Evolutionary conservation across 2,113 vertebrate genomes (phyloP), one percentile per base, ranked within the genome.

Genomic region (Brachypteracias leptosomus): DNA sequence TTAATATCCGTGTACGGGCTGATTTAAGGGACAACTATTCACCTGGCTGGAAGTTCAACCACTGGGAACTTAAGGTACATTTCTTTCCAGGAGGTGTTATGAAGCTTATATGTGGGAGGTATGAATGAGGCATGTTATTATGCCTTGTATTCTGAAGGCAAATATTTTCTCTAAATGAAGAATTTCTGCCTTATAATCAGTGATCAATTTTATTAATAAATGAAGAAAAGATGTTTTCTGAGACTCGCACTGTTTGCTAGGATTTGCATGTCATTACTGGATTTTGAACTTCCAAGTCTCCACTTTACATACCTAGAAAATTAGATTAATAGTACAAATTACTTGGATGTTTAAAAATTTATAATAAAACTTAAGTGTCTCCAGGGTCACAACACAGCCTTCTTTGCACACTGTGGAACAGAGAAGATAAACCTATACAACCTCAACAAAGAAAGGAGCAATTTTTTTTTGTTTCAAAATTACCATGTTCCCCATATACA

Each of bases 11-110:
- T 47, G 99, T 98, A 19, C 98, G 98, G 67, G 96, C 96, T 28
- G 99, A 99, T 95, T 65, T 98, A 38, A 96, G 99, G 83, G 99
- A 99, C 76, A 99, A 99, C 97, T 99, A 99, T 90, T 99, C 99
- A 22, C 99, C 99, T 42, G 99, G 99, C 14, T 99, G 99, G 99
- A 99, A 99, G 76, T 99, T 99, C 98, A 99, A 99, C 91, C 99
- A 99, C 97, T 99, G 99, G 99, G 99, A 99, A 87, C 98, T 99
- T 44, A 99, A 99, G 99, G 99, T 99, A 92, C 16, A 7, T 84
- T 29, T 66, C 24, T 74, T 31, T 44, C 19, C 52, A 65, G 26
- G 16, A 72, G 11, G 20, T 54, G 4, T 59, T 83, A 58, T n/a
- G 36, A 58, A 90, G 33, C 57, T 40, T 46, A 0, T 36, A 3